These are phyloP conservation scores for Gymnorhina tibicen DNA, from an alignment of 2,113 vertebrate genomes.

Conservation along the genomic window DNA sequence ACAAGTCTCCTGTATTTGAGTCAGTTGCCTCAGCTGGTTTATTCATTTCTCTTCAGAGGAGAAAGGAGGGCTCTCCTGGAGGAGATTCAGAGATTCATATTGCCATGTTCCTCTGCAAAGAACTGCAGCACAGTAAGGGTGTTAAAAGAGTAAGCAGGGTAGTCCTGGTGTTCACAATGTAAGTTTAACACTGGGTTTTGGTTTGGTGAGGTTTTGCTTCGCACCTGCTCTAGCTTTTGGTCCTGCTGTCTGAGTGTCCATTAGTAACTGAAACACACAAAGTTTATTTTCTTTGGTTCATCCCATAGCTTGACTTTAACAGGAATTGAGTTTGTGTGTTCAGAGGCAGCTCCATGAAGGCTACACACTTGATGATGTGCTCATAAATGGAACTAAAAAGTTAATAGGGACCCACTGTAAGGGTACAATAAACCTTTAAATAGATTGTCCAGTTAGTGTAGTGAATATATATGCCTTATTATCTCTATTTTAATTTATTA, in stretches of 20 bases:
- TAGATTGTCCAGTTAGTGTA: not conserved
- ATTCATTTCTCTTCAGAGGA: not conserved
- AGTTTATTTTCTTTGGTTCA: not conserved
- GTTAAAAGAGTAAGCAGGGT: not conserved
- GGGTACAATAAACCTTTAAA: not conserved
- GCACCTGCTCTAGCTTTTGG: not conserved
- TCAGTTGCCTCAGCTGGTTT: not conserved
- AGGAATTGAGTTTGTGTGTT: not conserved
- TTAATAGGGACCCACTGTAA: not conserved
- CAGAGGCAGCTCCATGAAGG: not conserved
- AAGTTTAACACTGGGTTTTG: not conserved
- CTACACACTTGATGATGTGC: fast-evolving
- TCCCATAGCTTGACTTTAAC: not conserved
- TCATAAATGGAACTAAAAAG: not conserved
- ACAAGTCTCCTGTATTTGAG: not conserved
- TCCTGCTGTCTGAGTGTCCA: not conserved
- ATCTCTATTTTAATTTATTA: not conserved
- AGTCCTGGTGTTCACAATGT: not conserved
- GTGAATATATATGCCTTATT: not conserved
- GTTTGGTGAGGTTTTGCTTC: not conserved
- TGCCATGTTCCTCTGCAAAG: not conserved
- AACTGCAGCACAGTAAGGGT: not conserved
- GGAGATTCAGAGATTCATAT: not conserved
- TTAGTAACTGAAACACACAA: not conserved
- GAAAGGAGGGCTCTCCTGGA: not conserved